Conservation (phyloP, 1,140 invertebrate species). For the Drosophila ohnishii region DNA sequence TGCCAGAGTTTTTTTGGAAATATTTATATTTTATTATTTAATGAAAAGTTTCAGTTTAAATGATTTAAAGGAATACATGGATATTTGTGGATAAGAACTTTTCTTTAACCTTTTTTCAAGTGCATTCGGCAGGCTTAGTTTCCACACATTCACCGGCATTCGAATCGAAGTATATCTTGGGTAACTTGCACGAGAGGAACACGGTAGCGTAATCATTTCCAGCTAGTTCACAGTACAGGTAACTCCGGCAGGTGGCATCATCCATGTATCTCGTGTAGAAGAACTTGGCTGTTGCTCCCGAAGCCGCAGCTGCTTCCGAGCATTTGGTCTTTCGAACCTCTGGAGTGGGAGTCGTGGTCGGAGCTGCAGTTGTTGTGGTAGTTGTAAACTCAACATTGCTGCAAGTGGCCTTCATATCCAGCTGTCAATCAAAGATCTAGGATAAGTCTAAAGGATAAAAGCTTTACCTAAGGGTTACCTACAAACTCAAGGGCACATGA, state of each 20-base stretch:
- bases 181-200: neutral
- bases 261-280: slow-evolving; percentile 4
- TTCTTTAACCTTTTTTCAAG: neutral
- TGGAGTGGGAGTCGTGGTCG: neutral
- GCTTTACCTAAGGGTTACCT: neutral
- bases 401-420: slow-evolving; percentile 2
- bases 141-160: neutral
- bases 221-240: slow-evolving; percentile 24
- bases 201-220: neutral
- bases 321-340: neutral
- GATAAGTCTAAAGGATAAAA: neutral
- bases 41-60: too few relatives aligned
- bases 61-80: neutral
- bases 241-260: slow-evolving; percentile 13
- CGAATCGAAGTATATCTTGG: slow-evolving; percentile 9
- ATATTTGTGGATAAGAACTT: neutral
- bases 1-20: neutral
- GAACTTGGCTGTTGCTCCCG: neutral
- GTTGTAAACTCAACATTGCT: slow-evolving; percentile 1
- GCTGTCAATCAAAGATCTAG: neutral
- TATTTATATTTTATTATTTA: neutral
- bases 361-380: slow-evolving; percentile 6
- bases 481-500: neutral
- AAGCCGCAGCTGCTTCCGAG: neutral
- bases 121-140: slow-evolving; percentile 18